These are phyloP conservation scores for Pyrocephalus nanus DNA, from an alignment of 2,797 vertebrate genomes.

Conservation along the genomic window DNA sequence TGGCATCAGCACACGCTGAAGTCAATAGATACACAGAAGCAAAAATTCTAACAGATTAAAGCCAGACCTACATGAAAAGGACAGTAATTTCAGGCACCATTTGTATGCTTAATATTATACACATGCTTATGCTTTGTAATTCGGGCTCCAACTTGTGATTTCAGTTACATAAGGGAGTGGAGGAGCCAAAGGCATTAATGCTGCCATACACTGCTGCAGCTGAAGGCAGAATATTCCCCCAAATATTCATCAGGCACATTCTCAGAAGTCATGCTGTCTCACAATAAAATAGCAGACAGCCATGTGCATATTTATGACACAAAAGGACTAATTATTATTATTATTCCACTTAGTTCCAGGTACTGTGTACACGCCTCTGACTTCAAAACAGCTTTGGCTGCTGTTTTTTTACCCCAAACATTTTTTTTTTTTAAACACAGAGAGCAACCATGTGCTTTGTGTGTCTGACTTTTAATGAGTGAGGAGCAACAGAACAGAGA, in stretches of 20 bases:
- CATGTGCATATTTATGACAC: background rate
- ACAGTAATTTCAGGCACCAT: background rate
- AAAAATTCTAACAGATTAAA: background rate
- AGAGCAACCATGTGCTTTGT: background rate
- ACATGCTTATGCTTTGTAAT: conserved; percentile 26
- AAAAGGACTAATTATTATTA: background rate
- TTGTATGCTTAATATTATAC: conserved; percentile 10
- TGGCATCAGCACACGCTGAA: rapidly evolving
- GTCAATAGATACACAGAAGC: background rate
- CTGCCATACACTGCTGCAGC: background rate
- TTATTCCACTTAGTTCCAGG: conserved; percentile 3
- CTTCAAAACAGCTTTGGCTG: conserved; percentile 39
- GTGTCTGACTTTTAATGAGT: background rate
- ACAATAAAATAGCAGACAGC: conserved; percentile 15
- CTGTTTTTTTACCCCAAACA: background rate
- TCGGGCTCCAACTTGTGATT: conserved; percentile 35
- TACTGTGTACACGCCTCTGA: conserved; percentile 9
- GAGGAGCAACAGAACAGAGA: background rate
- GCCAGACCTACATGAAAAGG: background rate
- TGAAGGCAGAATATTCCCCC: background rate
- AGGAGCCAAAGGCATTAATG: conserved; percentile 5
- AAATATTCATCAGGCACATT: background rate
- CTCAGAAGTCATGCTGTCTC: background rate
- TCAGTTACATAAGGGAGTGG: background rate
- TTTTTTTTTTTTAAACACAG: background rate